Evolutionary conservation across 2,888 invertebrate genomes (phyloP), one percentile per base, ranked within the genome.

Genomic region (Fabriciana adippe): DNA sequence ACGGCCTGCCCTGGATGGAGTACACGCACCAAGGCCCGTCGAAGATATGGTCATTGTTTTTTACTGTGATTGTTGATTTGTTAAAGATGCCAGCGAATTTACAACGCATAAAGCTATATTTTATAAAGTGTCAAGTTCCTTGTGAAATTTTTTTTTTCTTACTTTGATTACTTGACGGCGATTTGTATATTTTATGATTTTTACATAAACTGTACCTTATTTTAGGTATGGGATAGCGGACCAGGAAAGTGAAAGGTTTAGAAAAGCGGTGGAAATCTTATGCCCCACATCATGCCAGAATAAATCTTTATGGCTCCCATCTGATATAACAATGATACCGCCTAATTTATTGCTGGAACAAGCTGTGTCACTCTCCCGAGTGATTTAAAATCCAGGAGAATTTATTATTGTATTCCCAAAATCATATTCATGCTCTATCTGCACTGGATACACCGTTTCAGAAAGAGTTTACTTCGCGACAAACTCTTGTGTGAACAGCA

Each of bases 381-480:
- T 96, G 3, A 95, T 96, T 4, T 98, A 98, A 85, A 94, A 95
- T 68, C 96, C 97, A 0, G 97, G 98, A 0, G 97, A 99, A 82
- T 98, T 96, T 83, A 95, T 99, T 35, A 94, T 99, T 0, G 97
- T 98, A 0, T 97, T 98, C 83, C 98, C 98, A 0, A 83, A 85
- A 80, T 96, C 97, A 0, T 98, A 97, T 81, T 97, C 98, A 0
- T 96, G 97, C 0, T 97, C 97, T 54, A 94, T 99, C 70, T 96
- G 96, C 73, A 97, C 97, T 0, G 98, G 98, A 0, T 98, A 97
- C 81, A 95, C 96, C 0, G 95, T 98, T 0, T 97, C 98, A 0
- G 99, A 99, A 82, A 98, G 98, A 79, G 97, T 98, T 0, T 98
- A 98, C 83, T 98, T 97, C 79, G 98, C 98, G 0, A 95, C 96